These are phyloP conservation scores for Exaiptasia diaphana DNA, from an alignment of 64 coral and sea anemone genomes.

Conservation along the genomic window DNA sequence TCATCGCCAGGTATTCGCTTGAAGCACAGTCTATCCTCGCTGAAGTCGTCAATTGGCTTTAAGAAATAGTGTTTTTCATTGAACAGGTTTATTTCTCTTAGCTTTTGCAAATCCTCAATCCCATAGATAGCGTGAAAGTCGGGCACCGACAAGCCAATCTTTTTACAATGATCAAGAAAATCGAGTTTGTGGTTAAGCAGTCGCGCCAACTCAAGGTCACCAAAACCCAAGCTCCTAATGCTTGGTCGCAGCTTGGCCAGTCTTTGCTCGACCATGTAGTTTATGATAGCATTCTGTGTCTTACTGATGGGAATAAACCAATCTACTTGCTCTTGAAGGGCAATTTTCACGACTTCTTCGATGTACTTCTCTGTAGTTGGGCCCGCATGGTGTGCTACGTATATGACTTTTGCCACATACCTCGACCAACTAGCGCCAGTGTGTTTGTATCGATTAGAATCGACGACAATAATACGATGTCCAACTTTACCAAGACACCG, in stretches of 20 bases:
- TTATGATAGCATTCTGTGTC: neutral
- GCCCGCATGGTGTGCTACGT: constrained; percentile 11
- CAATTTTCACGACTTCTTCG: constrained; percentile 38
- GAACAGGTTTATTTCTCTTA: constrained; percentile 13
- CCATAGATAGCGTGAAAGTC: neutral
- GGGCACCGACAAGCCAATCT: constrained; percentile 11
- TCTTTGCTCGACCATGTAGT: constrained; percentile 28
- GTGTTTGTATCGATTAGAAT: constrained; percentile 14
- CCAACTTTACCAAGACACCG: constrained; percentile 35
- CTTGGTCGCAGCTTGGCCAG: constrained; percentile 4
- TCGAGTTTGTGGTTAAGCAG: constrained; percentile 29
- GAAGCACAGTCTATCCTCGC: constrained; percentile 23
- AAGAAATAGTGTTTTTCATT: constrained; percentile 37
- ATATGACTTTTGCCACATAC: constrained; percentile 14
- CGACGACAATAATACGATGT: constrained; percentile 40
- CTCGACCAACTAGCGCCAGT: constrained; percentile 37
- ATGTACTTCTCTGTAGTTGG: constrained; percentile 27
- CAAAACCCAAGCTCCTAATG: constrained; percentile 41
- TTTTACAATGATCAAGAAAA: constrained; percentile 27
- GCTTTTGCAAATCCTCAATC: neutral
- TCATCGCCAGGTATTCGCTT: constrained; percentile 15
- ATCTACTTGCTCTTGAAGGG: constrained; percentile 42
- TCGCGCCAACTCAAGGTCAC: constrained; percentile 19
- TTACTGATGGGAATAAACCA: constrained; percentile 70
- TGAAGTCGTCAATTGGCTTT: neutral